phyloP scores from a whole-genome alignment of 2,113 vertebrate genomes.

The Tyrannus savana region DNA sequence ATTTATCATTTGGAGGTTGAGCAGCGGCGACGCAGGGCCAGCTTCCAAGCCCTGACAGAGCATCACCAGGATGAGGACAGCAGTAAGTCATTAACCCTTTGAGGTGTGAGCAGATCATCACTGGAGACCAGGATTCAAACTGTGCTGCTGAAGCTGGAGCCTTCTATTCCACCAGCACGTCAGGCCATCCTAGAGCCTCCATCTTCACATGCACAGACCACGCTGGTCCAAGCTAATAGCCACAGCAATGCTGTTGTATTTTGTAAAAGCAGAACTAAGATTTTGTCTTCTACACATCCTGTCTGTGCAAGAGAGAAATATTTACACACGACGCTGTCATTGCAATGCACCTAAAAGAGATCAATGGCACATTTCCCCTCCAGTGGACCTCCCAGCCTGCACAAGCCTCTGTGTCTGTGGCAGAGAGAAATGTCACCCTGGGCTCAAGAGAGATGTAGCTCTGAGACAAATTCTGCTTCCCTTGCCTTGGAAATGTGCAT shows the following conservation, averaged over 20 bases:
- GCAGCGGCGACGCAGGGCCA: neutral
- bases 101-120: neutral
- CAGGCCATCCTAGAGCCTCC: neutral
- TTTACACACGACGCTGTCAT: neutral
- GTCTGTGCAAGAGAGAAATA: neutral
- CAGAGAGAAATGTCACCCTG: neutral
- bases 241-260: neutral
- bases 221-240: neutral
- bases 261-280: neutral
- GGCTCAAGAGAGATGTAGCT: neutral
- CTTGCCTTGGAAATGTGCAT: neutral
- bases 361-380: neutral
- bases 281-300: neutral
- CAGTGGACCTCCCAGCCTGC: neutral
- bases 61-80: neutral
- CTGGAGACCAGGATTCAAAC: neutral
- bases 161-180: neutral
- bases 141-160: neutral
- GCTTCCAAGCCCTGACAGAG: conserved; percentile 20
- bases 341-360: neutral
- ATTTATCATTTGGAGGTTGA: conserved; percentile 57
- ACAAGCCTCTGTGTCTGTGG: neutral
- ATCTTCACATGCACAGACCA: neutral
- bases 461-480: neutral
- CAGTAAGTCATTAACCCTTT: neutral